Percentiles rank a stretch among this genome's conserved stretches.
These are phyloP conservation scores for Galemys pyrenaicus DNA, from an alignment of 2,113 vertebrate genomes.

Conservation along the genomic window DNA sequence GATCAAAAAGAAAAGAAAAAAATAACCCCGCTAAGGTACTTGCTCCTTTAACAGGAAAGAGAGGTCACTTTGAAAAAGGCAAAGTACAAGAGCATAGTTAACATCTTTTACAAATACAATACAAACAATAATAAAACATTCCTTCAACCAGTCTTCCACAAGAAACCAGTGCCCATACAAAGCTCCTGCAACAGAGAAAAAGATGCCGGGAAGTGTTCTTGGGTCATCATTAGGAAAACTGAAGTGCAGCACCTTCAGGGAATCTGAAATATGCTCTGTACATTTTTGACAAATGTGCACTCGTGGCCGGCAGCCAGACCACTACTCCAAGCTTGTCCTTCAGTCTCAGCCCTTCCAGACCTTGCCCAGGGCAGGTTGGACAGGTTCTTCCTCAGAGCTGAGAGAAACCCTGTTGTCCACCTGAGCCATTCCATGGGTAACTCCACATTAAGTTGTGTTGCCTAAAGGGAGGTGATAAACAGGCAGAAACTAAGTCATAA, in stretches of 20 bases:
- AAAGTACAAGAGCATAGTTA: not conserved
- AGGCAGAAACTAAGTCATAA: not conserved
- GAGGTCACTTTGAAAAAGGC: not conserved
- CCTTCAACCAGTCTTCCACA: not conserved
- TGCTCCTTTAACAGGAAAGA: not conserved
- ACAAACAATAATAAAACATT: not conserved
- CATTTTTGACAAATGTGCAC: not conserved
- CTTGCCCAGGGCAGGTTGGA: not conserved
- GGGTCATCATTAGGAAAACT: slow-evolving; percentile 7
- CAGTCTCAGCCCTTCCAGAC: not conserved
- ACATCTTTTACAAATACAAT: not conserved
- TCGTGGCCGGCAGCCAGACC: not conserved
- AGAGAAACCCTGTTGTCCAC: not conserved
- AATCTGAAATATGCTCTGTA: not conserved
- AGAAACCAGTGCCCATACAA: not conserved
- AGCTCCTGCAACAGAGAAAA: not conserved
- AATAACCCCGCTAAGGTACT: not conserved
- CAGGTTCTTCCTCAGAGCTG: not conserved
- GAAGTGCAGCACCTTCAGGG: not conserved
- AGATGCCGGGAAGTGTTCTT: not conserved
- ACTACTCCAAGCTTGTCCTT: not conserved
- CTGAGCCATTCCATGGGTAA: not conserved
- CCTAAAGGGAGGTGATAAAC: not conserved
- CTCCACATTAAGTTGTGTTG: not conserved
- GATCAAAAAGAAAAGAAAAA: not conserved